Percentiles rank a stretch among this genome's conserved stretches.
Conservation (phyloP, 2,797 vertebrate genomes). For the Danio aesculapii region DNA sequence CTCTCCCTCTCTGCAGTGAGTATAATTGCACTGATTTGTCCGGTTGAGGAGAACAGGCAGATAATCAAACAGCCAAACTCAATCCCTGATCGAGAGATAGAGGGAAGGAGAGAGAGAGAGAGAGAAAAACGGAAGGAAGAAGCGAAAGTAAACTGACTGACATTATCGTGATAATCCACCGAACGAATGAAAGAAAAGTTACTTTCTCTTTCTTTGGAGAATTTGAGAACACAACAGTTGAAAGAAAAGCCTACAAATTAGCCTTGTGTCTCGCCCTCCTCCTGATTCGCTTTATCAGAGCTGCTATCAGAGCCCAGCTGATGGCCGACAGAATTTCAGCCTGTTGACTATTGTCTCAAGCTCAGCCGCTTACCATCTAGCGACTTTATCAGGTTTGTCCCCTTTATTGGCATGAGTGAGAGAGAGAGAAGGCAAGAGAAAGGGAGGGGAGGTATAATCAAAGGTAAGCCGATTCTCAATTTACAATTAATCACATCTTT, state of each 20-base stretch:
- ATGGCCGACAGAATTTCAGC: constrained; percentile 77
- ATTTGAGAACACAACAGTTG: constrained; percentile 46
- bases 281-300: constrained; percentile 67
- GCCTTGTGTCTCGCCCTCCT: constrained; percentile 44
- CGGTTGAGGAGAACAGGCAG: constrained; percentile 85
- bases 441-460: constrained; percentile 71
- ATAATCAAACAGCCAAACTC: constrained; percentile 80
- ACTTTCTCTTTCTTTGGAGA: constrained; percentile 47
- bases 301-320: constrained; percentile 79
- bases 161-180: constrained; percentile 76
- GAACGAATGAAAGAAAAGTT: constrained; percentile 79
- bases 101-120: constrained; percentile 64
- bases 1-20: constrained; percentile 72
- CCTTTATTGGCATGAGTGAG: constrained; percentile 30
- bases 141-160: constrained; percentile 63
- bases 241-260: constrained; percentile 55
- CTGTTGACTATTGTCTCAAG: constrained; percentile 71
- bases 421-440: constrained; percentile 26
- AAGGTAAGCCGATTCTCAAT: constrained; percentile 83
- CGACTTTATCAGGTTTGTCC: constrained; percentile 82
- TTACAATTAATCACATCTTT: constrained; percentile 85
- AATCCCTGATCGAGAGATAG: constrained; percentile 78
- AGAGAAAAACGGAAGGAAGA: constrained; percentile 55
- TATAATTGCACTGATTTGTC: constrained; percentile 90
- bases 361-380: constrained; percentile 67